Base-by-base conservation (phyloP, 1,140 invertebrate genomes). In the Leucophenga varia region DNA sequence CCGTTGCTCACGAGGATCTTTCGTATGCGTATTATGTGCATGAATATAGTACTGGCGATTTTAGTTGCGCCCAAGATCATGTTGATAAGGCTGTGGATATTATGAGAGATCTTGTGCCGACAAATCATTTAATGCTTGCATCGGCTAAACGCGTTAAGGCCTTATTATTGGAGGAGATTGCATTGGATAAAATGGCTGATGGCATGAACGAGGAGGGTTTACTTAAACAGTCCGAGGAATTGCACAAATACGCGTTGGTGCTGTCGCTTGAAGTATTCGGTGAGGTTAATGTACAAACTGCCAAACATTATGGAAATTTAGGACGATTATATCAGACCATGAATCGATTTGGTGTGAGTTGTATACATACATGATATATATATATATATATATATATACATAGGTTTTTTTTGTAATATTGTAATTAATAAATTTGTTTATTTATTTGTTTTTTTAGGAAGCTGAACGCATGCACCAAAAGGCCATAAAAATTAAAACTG, bases 231-330 rank as follows among this genome's bases (percentile, higher is more conserved):
- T 89, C 92, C 0, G 89, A 95, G 71, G 79, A 81, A 35, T 77
- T 95, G 13, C 93, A 96, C 77, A 81, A 87, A 39, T 85, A 85
- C 40, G 91, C 92, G 8, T 78, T 95, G 16, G 76, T 82, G 20
- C 77, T 94, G 44, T 85, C 90, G 2, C 82, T 84, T 70, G 81
- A 84, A 60, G 84, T 87, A 1, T 94, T 95, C 73, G 93, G 93
- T 3, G 91, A 95, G 76, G 85, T 86, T 70, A 95, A 95, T 76
- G 90, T 96, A 8, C 91, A 95, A 78, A 95, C 92, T 4, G 92
- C 93, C 3, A 96, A 95, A 71, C 91, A 95, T 75, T 96, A 95
- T 77, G 93, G 93, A 2, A 96, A 97, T 78, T 79, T 97, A 35
- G 93, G 93, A 36, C 74, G 83, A 7, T 79, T 97, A 3, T 96